Percentiles rank a stretch among this genome's conserved stretches.
phyloP scores from a whole-genome alignment of 2,888 invertebrate species.

The Alitta virens region DNA sequence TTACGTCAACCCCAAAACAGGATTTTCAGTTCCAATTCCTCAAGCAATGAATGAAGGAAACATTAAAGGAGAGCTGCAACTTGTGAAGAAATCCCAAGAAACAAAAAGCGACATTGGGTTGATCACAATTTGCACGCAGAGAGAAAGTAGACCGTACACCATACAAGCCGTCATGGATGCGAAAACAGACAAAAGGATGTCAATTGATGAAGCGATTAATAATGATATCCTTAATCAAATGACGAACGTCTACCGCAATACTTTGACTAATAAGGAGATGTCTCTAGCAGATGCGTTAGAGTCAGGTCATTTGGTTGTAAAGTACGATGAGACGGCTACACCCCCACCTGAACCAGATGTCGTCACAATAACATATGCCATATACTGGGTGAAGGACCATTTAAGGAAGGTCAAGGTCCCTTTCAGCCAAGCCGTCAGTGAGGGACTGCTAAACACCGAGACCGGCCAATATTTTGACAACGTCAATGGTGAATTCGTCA shows the following conservation, averaged over 20 bases:
- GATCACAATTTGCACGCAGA: slow-evolving; percentile 50
- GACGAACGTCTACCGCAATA: slow-evolving; percentile 22
- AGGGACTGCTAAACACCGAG: slow-evolving; percentile 41
- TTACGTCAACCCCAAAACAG: slow-evolving; percentile 41
- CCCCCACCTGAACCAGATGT: slow-evolving; percentile 31
- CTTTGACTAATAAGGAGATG: slow-evolving; percentile 13
- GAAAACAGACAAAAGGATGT: slow-evolving; percentile 19
- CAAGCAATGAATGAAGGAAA: slow-evolving; percentile 43
- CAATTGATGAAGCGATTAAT: slow-evolving; percentile 27
- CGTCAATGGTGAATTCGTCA: slow-evolving; percentile 37
- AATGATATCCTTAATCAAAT: slow-evolving; percentile 27
- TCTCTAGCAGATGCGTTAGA: slow-evolving; percentile 31
- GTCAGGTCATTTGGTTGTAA: slow-evolving; percentile 28
- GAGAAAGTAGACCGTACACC: slow-evolving; percentile 28
- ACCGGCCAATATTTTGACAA: slow-evolving; percentile 48
- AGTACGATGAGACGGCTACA: slow-evolving; percentile 23
- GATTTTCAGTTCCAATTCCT: slow-evolving; percentile 34
- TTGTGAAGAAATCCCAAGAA: slow-evolving; percentile 43
- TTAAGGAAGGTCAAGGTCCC: slow-evolving; percentile 32
- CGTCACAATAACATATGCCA: slow-evolving; percentile 50
- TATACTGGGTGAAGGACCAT: slow-evolving; percentile 49
- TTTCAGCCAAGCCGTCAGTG: slow-evolving; percentile 29
- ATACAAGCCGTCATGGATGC: slow-evolving; percentile 24
- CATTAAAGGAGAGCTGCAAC: slow-evolving; percentile 40
- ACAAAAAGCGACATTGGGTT: slow-evolving; percentile 51